phyloP scores from a whole-genome alignment of 1,140 invertebrate species.

The Oscheius sp. region DNA sequence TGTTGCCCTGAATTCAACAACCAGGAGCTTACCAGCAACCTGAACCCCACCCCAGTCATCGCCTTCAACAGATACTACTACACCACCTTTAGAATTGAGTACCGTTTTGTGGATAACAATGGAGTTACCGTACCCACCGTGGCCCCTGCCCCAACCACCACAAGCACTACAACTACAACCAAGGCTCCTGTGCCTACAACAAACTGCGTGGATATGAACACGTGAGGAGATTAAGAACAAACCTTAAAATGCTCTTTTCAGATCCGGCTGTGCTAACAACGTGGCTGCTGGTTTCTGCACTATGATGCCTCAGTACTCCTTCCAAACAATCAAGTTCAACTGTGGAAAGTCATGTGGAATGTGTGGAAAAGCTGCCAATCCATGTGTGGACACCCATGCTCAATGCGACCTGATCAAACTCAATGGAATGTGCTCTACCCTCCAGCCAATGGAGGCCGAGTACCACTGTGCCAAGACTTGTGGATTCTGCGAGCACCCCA shows the following conservation, averaged over 20 bases:
- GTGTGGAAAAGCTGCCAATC: background rate
- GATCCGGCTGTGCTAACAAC: background rate
- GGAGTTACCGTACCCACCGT: too few relatives aligned
- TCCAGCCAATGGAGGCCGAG: background rate
- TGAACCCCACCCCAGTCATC: conserved; percentile 16
- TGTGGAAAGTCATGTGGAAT: background rate
- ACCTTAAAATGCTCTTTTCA: background rate
- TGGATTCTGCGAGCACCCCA: background rate
- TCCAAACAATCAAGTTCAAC: conserved; percentile 1
- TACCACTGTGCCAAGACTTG: background rate
- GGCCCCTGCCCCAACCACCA: background rate
- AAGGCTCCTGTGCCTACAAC: background rate
- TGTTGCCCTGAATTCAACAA: conserved; percentile 17
- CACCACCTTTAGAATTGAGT: background rate
- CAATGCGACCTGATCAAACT: background rate
- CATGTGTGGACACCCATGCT: background rate
- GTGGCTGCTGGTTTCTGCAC: background rate
- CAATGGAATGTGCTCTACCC: background rate
- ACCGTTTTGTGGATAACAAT: conserved; percentile 13
- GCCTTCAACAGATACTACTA: conserved; percentile 12
- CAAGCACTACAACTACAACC: background rate
- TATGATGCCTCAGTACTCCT: background rate
- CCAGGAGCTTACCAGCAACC: background rate
- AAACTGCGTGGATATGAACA: background rate
- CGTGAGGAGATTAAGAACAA: background rate